Evolutionary conservation across 2,888 invertebrate genomes (phyloP), one percentile per base, ranked within the genome.

Genomic region (Pogonocherus hispidulus): DNA sequence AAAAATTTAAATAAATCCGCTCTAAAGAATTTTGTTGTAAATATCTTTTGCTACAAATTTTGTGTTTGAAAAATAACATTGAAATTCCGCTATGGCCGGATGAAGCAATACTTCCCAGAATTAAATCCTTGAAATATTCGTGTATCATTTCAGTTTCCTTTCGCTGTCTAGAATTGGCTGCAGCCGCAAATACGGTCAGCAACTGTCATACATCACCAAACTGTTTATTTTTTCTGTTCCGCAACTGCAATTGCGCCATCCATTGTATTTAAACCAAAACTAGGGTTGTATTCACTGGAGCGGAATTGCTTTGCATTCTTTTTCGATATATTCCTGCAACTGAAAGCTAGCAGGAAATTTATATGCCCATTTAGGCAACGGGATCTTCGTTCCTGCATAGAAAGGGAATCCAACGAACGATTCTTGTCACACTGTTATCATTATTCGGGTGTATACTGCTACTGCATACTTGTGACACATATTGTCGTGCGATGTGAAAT

Each of bases 291-390:
- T 27, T 20, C 59, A 46, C 16, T 22, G 47, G 22, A 47, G 59
- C 59, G 59, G 47, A 59, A 59, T 22, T 49, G 44, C 19, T 59
- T 59, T 59, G 32, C 59, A 59, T 59, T 32, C 59, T 59, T 59
- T 59, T 49, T 49, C 59, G 47, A 59, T 59, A 59, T 59, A 49
- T 59, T 59, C 47, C 59, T 27, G 47, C 35, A 59, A 18, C 35
- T 47, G 59, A 47, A 59, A 46, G 59, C 47, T 20, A 9, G 47
- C 18, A 11, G 47, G 32, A 49, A 27, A 59, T 59, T 47, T 59
- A 59, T 59, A 35, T 16, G 27, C 44, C 59, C 20, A 16, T 59
- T 59, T 20, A 20, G 59, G 44, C 46, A 59, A n/a, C 32, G 46
- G 46, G 47, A 59, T 19, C 47, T 9, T 18, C 11, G 47, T 49